Percentiles rank a stretch among this genome's conserved stretches.
phyloP scores from a whole-genome alignment of 2,888 invertebrate species.

The Leptopilina myrica region DNA sequence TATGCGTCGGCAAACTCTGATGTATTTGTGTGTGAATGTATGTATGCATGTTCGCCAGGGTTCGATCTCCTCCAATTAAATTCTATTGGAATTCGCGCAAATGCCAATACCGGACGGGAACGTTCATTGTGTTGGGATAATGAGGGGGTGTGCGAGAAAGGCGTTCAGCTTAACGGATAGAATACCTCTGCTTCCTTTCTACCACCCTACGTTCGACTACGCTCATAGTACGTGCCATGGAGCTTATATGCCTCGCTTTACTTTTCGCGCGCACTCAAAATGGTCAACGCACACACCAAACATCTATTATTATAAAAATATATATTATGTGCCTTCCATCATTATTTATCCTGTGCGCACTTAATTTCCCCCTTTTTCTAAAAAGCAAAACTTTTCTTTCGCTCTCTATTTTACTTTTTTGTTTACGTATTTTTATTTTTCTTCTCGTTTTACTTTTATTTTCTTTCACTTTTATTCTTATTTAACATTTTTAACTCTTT shows the following conservation, averaged over 20 bases:
- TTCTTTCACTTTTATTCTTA: too few species aligned
- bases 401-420: too few species aligned
- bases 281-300: neutral
- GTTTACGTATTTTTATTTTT: too few species aligned
- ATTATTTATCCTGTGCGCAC: too few species aligned
- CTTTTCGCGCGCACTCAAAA: neutral
- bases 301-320: too few species aligned
- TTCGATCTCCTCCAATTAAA: conserved; percentile 70
- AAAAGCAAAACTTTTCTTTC: too few species aligned
- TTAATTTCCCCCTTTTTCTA: too few species aligned
- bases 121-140: conserved; percentile 73
- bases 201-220: conserved; percentile 47
- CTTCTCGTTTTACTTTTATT: too few species aligned
- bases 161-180: conserved; percentile 66
- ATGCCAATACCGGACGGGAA: conserved; percentile 73
- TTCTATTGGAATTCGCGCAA: conserved; percentile 74
- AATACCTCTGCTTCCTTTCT: conserved; percentile 52
- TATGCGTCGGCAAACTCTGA: conserved; percentile 15
- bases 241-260: conserved; percentile 17
- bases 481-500: too few species aligned
- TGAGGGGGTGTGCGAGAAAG: conserved; percentile 68
- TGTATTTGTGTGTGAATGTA: neutral
- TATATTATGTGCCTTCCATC: too few species aligned
- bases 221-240: conserved; percentile 39
- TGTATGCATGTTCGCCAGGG: conserved; percentile 38